A percentile compares a stretch with the other conserved stretches of the same genome.
Conservation (phyloP, 1,140 invertebrate species). For the Drosophila oshimai region DNA sequence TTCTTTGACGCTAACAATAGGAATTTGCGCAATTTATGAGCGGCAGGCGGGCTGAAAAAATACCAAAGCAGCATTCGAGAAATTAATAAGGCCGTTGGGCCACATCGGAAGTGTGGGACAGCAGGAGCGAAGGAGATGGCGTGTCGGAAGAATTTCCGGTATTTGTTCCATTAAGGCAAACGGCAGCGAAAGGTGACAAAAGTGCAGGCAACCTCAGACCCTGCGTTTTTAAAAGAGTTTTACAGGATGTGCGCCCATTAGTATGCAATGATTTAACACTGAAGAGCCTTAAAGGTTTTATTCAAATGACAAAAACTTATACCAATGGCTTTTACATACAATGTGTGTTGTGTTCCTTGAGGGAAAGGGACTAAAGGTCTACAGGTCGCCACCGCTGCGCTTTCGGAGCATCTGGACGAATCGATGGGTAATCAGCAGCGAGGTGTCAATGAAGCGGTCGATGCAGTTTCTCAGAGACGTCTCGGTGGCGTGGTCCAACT, state of each 20-base stretch:
- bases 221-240: background rate
- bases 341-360: too few species aligned
- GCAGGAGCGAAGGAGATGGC: conserved; percentile 4
- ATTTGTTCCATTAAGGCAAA: conserved; percentile 61
- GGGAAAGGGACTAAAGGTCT: background rate
- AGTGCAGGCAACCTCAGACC: conserved; percentile 10
- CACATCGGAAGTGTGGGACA: conserved; percentile 17
- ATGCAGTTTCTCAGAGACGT: conserved; percentile 96
- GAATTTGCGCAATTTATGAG: conserved; percentile 79
- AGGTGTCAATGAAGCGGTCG: conserved; percentile 96
- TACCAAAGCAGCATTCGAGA: conserved; percentile 61
- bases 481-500: conserved; percentile 94
- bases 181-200: conserved; percentile 60
- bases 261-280: background rate
- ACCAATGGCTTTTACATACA: too few species aligned
- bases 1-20: conserved; percentile 61
- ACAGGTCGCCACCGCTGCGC: conserved; percentile 46
- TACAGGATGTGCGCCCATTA: background rate
- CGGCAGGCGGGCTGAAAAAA: conserved; percentile 35
- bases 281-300: conserved; percentile 13
- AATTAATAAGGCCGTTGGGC: conserved; percentile 60
- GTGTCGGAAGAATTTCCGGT: conserved; percentile 56
- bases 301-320: conserved; percentile 16
- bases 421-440: conserved; percentile 92
- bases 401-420: conserved; percentile 87